phyloP scores from a whole-genome alignment of 1,140 invertebrate species.

The Caenorhabditis latens region DNA sequence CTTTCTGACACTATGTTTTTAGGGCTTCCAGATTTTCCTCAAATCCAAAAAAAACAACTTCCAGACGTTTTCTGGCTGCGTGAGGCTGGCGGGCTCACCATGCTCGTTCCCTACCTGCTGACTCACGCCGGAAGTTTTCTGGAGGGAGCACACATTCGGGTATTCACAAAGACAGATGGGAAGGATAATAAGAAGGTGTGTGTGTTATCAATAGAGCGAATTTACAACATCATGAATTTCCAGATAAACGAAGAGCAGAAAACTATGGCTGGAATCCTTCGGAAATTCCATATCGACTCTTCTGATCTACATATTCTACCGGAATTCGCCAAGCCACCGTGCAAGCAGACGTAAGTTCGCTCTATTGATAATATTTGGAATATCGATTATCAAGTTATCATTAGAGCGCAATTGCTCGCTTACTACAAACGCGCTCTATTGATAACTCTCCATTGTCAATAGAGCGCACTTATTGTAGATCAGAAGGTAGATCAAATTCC shows the following conservation, averaged over 20 bases:
- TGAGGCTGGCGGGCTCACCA: slow-evolving; percentile 24
- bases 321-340: slow-evolving; percentile 23
- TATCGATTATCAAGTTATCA: too few species aligned
- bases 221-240: neutral
- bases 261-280: slow-evolving; percentile 31
- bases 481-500: too few species aligned
- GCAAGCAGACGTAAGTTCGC: neutral
- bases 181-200: slow-evolving; percentile 29
- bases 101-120: slow-evolving; percentile 3
- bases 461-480: neutral
- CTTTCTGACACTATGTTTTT: too few species aligned
- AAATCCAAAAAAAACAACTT: neutral
- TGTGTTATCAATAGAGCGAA: neutral
- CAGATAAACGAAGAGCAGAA: slow-evolving; percentile 44
- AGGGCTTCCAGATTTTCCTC: too few species aligned
- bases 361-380: neutral
- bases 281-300: slow-evolving; percentile 34
- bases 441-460: too few species aligned
- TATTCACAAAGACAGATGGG: slow-evolving; percentile 42
- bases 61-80: slow-evolving; percentile 36
- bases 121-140: slow-evolving; percentile 40
- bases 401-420: too few species aligned
- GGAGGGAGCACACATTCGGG: slow-evolving; percentile 31
- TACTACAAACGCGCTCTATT: too few species aligned
- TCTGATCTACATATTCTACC: slow-evolving; percentile 35